Base-by-base conservation (phyloP, 2,888 invertebrate genomes). In the Eugnorisma glareosa region DNA sequence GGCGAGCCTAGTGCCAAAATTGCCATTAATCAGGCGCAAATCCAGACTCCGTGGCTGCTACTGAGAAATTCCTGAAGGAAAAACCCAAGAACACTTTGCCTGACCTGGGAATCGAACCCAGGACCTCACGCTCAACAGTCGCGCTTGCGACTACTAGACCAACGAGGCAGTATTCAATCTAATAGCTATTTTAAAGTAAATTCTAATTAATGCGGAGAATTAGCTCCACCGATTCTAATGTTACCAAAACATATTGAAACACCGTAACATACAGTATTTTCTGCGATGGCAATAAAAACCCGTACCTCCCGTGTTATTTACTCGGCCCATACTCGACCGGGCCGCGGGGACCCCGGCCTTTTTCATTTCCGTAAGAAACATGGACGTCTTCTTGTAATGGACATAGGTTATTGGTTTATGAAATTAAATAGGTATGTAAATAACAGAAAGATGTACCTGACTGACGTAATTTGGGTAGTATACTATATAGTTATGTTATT, bases 361-460 rank as follows among this genome's bases (percentile, higher is more conserved):
- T 94, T 93, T 93, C 92, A 92, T 93, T 93, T 93, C 91, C 90
- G 90, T 88, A 89, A 87, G 89, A 89, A 92, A 92, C 86, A 48
- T 91, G 89, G 89, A 90, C 91, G 91, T 90, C 91, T 89, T 82
- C 84, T 87, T 82, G 79, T 84, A 84, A 86, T 89, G 82, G 90
- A 88, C 89, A 88, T 72, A 71, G 28, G 75, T 69, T 79, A 69
- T 70, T 78, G 72, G 69, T 71, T 81, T 87, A 86, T 84, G 79
- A 61, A 75, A 82, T 77, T 72, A 37, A 54, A 45, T 59, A 18
- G 11, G 57, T 67, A 21, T 8, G 8, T 28, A 13, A 21, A 67
- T 70, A 43, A 54, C n/a, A 43, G 6, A 67, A 43, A 48, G 0
- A 31, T 45, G 11, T 28, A 28, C 8, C 15, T 21, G 43, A 28